Evolutionary conservation across 1,140 invertebrate species (phyloP).

Genomic region (Dreissena polymorpha): DNA sequence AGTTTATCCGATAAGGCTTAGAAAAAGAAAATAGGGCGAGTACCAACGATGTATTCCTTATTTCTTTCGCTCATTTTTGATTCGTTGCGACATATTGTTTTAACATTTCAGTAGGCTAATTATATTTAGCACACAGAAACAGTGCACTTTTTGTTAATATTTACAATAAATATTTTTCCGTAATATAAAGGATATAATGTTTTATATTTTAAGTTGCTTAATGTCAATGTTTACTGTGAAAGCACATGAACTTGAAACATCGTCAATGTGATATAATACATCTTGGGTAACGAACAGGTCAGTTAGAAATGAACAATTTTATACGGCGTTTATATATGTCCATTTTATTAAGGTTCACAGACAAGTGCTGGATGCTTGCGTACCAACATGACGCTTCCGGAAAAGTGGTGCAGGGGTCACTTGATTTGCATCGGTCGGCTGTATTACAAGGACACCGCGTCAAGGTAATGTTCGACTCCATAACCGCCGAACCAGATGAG

Average conservation of each 20-base stretch:
- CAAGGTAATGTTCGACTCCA: neutral
- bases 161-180: neutral
- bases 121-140: neutral
- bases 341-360: neutral
- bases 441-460: conserved; percentile 8
- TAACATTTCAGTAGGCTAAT: neutral
- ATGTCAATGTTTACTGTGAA: neutral
- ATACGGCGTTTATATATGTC: neutral
- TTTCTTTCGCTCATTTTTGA: neutral
- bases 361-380: conserved; percentile 21
- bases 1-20: no score
- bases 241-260: no score
- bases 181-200: neutral
- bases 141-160: neutral
- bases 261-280: no score
- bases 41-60: neutral
- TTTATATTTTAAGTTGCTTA: neutral
- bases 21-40: neutral
- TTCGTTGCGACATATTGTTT: neutral
- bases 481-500: neutral
- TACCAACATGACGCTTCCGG: conserved; percentile 18
- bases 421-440: neutral
- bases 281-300: no score
- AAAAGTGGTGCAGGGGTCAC: conserved; percentile 7
- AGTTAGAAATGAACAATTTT: no score